Evolutionary conservation across 2,888 invertebrate species (phyloP), one percentile per base, ranked within the genome.

Genomic region (Lamproptera curius): DNA sequence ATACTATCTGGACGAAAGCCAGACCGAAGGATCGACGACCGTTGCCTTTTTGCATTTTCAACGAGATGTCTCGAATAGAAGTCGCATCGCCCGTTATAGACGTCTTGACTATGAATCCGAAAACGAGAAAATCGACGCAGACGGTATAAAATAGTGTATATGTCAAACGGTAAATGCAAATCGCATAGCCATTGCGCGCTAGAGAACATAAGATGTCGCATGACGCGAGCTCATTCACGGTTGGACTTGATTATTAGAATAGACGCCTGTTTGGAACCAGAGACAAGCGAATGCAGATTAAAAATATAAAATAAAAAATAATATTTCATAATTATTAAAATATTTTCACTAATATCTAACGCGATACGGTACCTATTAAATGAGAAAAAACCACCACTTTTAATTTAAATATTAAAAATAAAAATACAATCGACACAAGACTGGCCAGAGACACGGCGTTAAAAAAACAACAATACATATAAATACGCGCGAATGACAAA

Each of bases 91-190:
- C 20, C 35, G 56, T 64, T 65, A 67, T 63, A 69, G 64, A 63
- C 59, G 63, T 61, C 65, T 62, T 61, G 20, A 20, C 65, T 58
- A 53, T 58, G 56, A 60, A 63, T 52, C 51, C 50, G 53, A 59
- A 68, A 72, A 68, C 73, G 56, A 65, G 54, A 57, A 67, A 62
- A 58, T 61, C 26, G 28, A 65, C 71, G 62, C 62, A 50, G 55
- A 61, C 62, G 43, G 42, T 46, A 39, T 63, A 63, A 63, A 73
- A 77, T 77, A 73, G 58, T 63, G 77, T 78, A 75, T 45, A 51
- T 45, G 39, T 28, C 38, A 45, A 38, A 51, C 46, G 46, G 48
- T 23, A n/a, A n/a, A n/a, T n/a, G n/a, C n/a, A n/a, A 28, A 2
- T 10, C 28, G 4, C 28, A 10, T 47, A 43, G 42, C 48, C 50